phyloP scores from a whole-genome alignment of 37 sponge, comb jelly and placozoan genomes.

The Ephydatia muelleri region DNA sequence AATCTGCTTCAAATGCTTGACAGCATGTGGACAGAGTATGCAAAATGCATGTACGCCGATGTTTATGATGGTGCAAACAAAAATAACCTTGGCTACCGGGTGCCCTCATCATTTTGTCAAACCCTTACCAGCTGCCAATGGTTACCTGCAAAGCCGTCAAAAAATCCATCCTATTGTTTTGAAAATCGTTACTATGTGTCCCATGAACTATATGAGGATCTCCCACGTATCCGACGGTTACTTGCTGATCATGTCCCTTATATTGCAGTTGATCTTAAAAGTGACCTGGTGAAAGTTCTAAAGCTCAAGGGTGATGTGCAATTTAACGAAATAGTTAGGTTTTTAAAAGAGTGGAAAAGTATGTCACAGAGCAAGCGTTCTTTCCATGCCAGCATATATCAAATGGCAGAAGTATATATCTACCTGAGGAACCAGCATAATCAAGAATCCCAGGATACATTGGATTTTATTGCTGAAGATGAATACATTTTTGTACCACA shows the following conservation, averaged over 20 bases:
- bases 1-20: constrained; percentile 23
- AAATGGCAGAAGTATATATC: constrained; percentile 44
- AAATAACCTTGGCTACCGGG: constrained; percentile 9
- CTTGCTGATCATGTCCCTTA: constrained; percentile 49
- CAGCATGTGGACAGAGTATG: constrained; percentile 38
- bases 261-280: constrained; percentile 21
- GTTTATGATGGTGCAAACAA: constrained; percentile 32
- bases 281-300: constrained; percentile 21
- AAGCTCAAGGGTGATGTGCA: neutral
- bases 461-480: constrained; percentile 3
- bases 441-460: neutral
- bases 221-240: neutral
- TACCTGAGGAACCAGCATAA: neutral
- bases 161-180: neutral
- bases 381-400: constrained; percentile 42
- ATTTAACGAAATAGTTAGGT: neutral
- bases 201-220: constrained; percentile 12
- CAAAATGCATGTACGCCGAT: constrained; percentile 13
- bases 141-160: constrained; percentile 27
- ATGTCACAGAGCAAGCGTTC: neutral
- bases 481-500: constrained; percentile 46
- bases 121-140: constrained; percentile 19
- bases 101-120: constrained; percentile 37
- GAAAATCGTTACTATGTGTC: constrained; percentile 1
- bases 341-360: constrained; percentile 27